Percentiles rank a stretch among this genome's conserved stretches.
These are phyloP conservation scores for Lontra canadensis DNA, from an alignment of 2,113 vertebrate species.

Conservation along the genomic window DNA sequence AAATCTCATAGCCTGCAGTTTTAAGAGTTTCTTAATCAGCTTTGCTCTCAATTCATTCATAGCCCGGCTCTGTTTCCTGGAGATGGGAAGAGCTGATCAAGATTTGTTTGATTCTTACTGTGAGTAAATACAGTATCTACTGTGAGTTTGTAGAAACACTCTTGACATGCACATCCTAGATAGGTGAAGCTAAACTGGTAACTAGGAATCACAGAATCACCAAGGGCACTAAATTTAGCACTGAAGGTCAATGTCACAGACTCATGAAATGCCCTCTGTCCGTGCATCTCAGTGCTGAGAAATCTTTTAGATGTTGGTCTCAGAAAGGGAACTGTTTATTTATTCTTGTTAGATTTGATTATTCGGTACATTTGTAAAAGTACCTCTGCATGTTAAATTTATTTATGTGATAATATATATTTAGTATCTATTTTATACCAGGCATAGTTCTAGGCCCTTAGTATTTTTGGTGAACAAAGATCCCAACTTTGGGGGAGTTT, in stretches of 20 bases:
- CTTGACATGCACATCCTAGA: not conserved
- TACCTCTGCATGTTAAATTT: constrained; percentile 21
- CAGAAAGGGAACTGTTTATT: not conserved
- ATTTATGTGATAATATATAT: not conserved
- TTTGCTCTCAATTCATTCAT: not conserved
- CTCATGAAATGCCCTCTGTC: not conserved
- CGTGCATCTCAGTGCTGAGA: not conserved
- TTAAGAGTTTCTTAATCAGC: not conserved
- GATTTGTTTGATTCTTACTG: constrained; percentile 30
- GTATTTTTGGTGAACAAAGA: not conserved
- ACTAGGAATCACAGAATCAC: constrained; percentile 28
- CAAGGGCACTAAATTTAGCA: constrained; percentile 49
- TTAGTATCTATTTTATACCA: not conserved
- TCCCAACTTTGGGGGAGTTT: not conserved
- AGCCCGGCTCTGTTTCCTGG: not conserved
- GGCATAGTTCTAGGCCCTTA: not conserved
- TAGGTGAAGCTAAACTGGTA: constrained; percentile 22
- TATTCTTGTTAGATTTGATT: not conserved
- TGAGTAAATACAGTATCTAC: not conserved
- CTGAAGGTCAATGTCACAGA: not conserved
- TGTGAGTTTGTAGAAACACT: constrained; percentile 41
- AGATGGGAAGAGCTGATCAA: not conserved
- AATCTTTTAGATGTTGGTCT: constrained; percentile 21
- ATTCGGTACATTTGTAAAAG: constrained; percentile 21
- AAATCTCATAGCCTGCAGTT: not conserved